These are phyloP conservation scores for Clinocottus analis DNA, from an alignment of 2,113 vertebrate species.

Conservation along the genomic window DNA sequence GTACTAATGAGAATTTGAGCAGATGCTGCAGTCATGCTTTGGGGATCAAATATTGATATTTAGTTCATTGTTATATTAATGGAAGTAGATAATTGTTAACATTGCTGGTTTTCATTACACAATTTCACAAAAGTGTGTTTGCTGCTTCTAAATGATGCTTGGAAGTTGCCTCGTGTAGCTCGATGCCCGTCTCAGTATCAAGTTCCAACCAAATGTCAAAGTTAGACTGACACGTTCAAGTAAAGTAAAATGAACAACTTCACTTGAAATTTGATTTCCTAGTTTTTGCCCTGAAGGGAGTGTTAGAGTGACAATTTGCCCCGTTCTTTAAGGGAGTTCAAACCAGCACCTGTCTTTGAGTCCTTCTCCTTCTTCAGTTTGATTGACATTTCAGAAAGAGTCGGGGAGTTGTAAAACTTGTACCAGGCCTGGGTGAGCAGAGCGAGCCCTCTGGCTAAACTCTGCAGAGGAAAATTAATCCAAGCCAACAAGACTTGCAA, in stretches of 20 bases:
- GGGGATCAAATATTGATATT: conserved; percentile 32
- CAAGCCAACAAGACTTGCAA: conserved; percentile 33
- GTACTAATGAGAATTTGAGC: background rate
- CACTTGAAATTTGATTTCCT: conserved; percentile 12
- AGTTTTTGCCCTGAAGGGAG: conserved; percentile 15
- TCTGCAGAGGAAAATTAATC: conserved; percentile 56
- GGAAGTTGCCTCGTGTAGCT: conserved; percentile 12
- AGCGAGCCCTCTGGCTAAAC: conserved; percentile 62
- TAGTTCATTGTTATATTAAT: conserved; percentile 13
- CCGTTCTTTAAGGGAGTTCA: background rate
- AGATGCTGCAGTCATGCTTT: conserved; percentile 31
- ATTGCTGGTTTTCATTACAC: conserved; percentile 29
- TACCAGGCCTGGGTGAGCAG: conserved; percentile 27
- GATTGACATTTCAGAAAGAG: conserved; percentile 59
- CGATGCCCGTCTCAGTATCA: background rate
- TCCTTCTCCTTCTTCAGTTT: conserved; percentile 36
- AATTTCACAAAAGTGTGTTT: conserved; percentile 13
- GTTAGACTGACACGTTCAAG: conserved; percentile 14
- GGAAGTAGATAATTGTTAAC: conserved; percentile 18
- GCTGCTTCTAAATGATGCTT: conserved; percentile 25
- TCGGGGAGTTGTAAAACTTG: conserved; percentile 34
- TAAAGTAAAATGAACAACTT: conserved; percentile 19
- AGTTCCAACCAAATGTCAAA: conserved; percentile 29
- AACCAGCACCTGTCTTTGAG: conserved; percentile 22
- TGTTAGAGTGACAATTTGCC: conserved; percentile 21